phyloP scores from a whole-genome alignment of 2,888 invertebrate genomes.

The Ecliptopera silaceata region DNA sequence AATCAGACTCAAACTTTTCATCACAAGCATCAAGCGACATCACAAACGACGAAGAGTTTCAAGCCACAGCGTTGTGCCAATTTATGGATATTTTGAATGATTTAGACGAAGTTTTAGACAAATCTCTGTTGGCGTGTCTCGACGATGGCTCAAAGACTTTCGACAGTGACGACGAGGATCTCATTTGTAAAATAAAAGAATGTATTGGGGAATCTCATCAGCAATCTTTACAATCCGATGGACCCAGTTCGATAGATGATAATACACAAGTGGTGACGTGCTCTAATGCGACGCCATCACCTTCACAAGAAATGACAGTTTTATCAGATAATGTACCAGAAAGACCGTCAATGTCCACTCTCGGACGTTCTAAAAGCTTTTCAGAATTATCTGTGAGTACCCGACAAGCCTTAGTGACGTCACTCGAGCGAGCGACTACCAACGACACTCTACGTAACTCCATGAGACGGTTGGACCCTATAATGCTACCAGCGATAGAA shows the following conservation, averaged over 20 bases:
- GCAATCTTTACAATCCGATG: slow-evolving; percentile 49
- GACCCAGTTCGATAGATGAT: slow-evolving; percentile 65
- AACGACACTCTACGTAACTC: slow-evolving; percentile 70
- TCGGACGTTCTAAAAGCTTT: slow-evolving; percentile 73
- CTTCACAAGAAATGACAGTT: slow-evolving; percentile 47
- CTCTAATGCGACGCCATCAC: slow-evolving; percentile 48
- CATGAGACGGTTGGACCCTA: slow-evolving; percentile 75
- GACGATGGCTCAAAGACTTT: slow-evolving; percentile 64
- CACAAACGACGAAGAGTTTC: slow-evolving; percentile 76
- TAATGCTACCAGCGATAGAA: slow-evolving; percentile 66
- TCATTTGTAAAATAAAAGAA: slow-evolving; percentile 74
- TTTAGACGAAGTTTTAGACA: slow-evolving; percentile 83
- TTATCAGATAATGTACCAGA: slow-evolving; percentile 48
- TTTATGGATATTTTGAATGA: slow-evolving; percentile 83
- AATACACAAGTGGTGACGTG: slow-evolving; percentile 67
- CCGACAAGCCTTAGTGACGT: slow-evolving; percentile 52
- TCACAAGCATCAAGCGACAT: slow-evolving; percentile 68
- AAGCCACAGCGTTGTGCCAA: slow-evolving; percentile 75
- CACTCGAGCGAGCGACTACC: slow-evolving; percentile 61
- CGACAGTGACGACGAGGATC: slow-evolving; percentile 76
- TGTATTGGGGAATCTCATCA: slow-evolving; percentile 58
- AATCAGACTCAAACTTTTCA: slow-evolving; percentile 73
- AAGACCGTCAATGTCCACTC: slow-evolving; percentile 46
- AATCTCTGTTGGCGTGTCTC: slow-evolving; percentile 73
- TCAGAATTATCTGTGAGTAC: slow-evolving; percentile 61